Base-by-base conservation (phyloP, 2,113 vertebrate genomes). In the Colossoma macropomum region DNA sequence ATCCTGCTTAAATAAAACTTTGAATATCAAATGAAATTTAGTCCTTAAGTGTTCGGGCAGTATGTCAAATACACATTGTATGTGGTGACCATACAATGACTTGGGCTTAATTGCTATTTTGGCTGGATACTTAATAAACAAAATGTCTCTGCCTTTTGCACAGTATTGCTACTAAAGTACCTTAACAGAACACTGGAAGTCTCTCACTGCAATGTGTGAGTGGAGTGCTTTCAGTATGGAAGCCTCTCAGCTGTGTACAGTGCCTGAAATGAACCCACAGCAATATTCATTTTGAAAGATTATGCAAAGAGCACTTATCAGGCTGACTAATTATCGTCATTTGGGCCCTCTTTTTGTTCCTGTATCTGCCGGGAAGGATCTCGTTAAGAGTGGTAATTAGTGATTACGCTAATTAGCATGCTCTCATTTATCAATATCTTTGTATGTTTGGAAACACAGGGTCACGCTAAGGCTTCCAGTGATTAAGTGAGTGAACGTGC, bases 401-500 rank as follows among this genome's bases (percentile, higher is more conserved):
- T 85, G 83, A 93, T 91, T 87, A 85, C 89, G 86, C 86, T 90
- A 88, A 94, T 91, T 59, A 88, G 56, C 56, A 62, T 82, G 65
- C 32, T 66, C 71, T 87, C 79, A 87, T 88, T 89, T 83, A 89
- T 91, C 85, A 86, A 83, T 87, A 86, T 83, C 63, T 69, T 34
- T 48, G 60, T 25, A 72, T 56, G 21, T 83, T 70, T 81, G 45
- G 62, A 79, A 82, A 72, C 5, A 41, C 34, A 54, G 72, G 77
- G n/a, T 68, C 77, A 63, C 23, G 45, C 23, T 0, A 16, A 32
- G 27, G 48, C 23, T 28, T 9, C 23, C 30, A 27, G 38, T 48
- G 19, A 70, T 28, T 27, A 5, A 74, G 56, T 17, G 23, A 69
- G 48, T 56, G 63, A 79, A 12, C 12, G 23, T 62, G 59, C 28